These are phyloP conservation scores for Etheostoma cragini DNA, from an alignment of 2,113 vertebrate species.

Conservation along the genomic window DNA sequence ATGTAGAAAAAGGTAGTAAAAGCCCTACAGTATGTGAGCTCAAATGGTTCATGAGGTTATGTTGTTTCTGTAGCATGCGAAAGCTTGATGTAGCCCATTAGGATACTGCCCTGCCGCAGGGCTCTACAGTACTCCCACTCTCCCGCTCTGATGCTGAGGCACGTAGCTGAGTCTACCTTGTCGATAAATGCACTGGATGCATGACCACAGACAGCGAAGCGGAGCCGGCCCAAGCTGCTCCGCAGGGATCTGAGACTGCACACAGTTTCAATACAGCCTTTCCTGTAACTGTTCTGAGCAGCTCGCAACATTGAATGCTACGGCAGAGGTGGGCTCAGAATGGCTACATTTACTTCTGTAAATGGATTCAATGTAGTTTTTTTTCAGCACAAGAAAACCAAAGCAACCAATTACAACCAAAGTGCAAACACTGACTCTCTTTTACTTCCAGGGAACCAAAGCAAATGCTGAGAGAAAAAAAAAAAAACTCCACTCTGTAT, in stretches of 20 bases:
- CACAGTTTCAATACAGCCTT: constrained; percentile 25
- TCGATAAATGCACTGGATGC: constrained; percentile 61
- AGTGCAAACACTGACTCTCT: constrained; percentile 32
- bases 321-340: constrained; percentile 7
- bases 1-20: constrained; percentile 73
- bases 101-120: constrained; percentile 52
- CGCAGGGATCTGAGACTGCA: constrained; percentile 57
- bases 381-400: constrained; percentile 16
- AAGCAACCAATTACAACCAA: constrained; percentile 12
- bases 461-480: constrained; percentile 20
- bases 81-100: constrained; percentile 61
- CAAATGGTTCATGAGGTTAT: constrained; percentile 69
- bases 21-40: constrained; percentile 53
- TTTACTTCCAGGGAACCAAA: constrained; percentile 19
- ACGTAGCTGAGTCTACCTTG: constrained; percentile 68
- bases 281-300: constrained; percentile 4
- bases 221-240: constrained; percentile 43
- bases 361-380: not conserved
- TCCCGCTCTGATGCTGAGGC: constrained; percentile 76
- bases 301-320: constrained; percentile 17
- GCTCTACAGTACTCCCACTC: constrained; percentile 44
- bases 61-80: constrained; percentile 75
- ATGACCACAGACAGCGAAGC: constrained; percentile 44
- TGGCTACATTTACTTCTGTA: constrained; percentile 10
- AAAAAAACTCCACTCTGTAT: constrained; percentile 19